Base-by-base conservation (phyloP, 2,888 invertebrate genomes). In the Cryptus viduatorius region DNA sequence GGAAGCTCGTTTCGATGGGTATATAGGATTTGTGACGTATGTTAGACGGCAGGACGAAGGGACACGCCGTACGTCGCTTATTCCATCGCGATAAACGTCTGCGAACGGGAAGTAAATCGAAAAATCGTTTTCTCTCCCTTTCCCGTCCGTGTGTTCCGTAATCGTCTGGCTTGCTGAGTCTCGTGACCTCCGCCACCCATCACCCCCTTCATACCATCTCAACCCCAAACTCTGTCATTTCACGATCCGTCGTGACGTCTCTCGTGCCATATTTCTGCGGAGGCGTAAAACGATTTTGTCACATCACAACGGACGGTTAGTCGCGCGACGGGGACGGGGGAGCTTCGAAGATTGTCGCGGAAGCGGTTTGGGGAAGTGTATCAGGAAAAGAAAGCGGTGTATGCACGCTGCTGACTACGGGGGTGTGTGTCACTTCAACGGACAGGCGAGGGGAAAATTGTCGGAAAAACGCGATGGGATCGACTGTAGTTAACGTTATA, bases 261-360 rank as follows among this genome's bases (percentile, higher is more conserved):
- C 53, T 1, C 50, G 46, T 48, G 53, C 53, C 61, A 73, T 68
- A 81, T 77, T 73, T 81, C 44, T 69, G 37, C 50, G 12, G 68
- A 29, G 76, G 67, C 14, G 67, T 37, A 67, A 73, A 84, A 73
- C 68, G 72, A 81, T 73, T 59, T 56, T 71, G 76, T 77, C 76
- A 80, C 56, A 56, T 61, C 14, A 16, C 61, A 61, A 14, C 37
- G 37, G 37, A 29, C 29, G 19, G 56, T 59, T 12, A 14, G 67
- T 56, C 29, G 61, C 19, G 42, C 68, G 56, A 46, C 16, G 3
- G 73, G 29, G 61, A 4, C 61, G 5, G 24, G 16, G 24, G 31
- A 31, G 61, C 3, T 29, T 61, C 56, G 24, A 31, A 48, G 48
- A 48, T 77, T 19, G 37, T 77, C 37, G 29, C 42, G 24, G 14